Base-by-base conservation (phyloP, 92 coral and sea anemone genomes). In the Hydrozoanthus gracilis region DNA sequence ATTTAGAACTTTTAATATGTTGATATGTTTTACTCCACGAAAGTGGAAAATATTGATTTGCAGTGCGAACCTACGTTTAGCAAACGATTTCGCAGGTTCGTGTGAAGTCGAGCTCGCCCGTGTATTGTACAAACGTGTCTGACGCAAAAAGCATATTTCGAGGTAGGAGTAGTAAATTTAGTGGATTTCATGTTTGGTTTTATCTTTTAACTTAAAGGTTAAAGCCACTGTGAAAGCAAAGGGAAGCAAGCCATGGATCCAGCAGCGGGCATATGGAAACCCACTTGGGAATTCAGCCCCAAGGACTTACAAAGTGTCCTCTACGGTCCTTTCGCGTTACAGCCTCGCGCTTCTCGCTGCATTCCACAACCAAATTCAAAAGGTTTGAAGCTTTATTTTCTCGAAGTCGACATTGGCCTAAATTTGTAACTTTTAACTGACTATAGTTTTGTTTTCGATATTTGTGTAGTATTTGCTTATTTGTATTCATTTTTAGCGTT, bases 221-320 rank as follows among this genome's bases (percentile, higher is more conserved):
- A 27, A 27, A 27, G 39, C 39, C 39, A 27, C 39, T 27, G 39
- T 27, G 39, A 27, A 27, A 27, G 39, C 39, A 27, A 27, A 27
- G 11, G 51, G 48, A 45, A 64, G 4, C 13, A 44, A 65, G 20
- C 17, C 44, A 48, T 27, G 15, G 14, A 27, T 27, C 0, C 39
- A 27, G 39, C 39, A 16, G 73, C 47, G 55, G 55, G 48, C 85
- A 80, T 65, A 27, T 47, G 73, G 85, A 65, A 80, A 80, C 9
- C 85, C 85, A 64, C 75, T 11, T 14, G 85, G 85, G 85, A 80
- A 80, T 80, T 80, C 20, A 65, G 60, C 7, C 13, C 14, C 60
- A 12, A 65, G 39, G 51, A 66, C 66, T 66, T 80, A 27, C 46
- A 80, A 67, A 45, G 44, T 7, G 51, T 51, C 45, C 75, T 80